phyloP scores from a whole-genome alignment of 2,113 vertebrate species.

The Phasianus colchicus region DNA sequence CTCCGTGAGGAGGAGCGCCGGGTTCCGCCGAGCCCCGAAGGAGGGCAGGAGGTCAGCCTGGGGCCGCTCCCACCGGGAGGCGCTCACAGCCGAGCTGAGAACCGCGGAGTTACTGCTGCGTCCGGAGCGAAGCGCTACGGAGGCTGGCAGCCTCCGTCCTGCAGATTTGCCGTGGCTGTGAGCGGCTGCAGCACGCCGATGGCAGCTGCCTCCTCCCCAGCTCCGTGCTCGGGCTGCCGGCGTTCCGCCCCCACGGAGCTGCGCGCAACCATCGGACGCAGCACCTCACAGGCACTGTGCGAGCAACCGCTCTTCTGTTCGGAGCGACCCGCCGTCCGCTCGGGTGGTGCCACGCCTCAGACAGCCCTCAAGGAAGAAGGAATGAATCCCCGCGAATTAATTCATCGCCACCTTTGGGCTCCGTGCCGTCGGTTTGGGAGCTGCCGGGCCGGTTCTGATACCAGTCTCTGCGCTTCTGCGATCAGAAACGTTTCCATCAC shows the following conservation, averaged over 20 bases:
- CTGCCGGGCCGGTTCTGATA: not conserved
- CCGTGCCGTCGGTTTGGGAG: not conserved
- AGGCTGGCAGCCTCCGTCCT: not conserved
- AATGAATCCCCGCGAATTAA: not conserved
- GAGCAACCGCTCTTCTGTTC: too few species aligned
- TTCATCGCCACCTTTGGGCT: not conserved
- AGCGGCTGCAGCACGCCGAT: too few species aligned
- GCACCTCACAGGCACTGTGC: too few species aligned
- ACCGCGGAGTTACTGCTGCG: not conserved
- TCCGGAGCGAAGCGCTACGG: accelerated
- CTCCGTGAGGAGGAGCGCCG: not conserved
- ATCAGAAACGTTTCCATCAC: accelerated
- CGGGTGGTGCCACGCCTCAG: accelerated
- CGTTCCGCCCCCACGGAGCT: too few species aligned
- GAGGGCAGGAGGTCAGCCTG: too few species aligned
- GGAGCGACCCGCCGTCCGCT: not conserved
- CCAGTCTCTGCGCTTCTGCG: not conserved
- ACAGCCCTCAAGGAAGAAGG: not conserved
- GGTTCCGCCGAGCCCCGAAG: not conserved
- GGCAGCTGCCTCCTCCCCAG: too few species aligned
- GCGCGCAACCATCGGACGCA: too few species aligned
- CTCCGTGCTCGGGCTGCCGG: accelerated
- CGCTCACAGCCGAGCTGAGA: not conserved
- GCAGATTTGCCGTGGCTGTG: accelerated
- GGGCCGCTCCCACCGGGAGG: not conserved